Percentiles rank a stretch among this genome's conserved stretches.
These are phyloP conservation scores for Dreissena rostriformis DNA, from an alignment of 1,140 invertebrate species.

Conservation along the genomic window DNA sequence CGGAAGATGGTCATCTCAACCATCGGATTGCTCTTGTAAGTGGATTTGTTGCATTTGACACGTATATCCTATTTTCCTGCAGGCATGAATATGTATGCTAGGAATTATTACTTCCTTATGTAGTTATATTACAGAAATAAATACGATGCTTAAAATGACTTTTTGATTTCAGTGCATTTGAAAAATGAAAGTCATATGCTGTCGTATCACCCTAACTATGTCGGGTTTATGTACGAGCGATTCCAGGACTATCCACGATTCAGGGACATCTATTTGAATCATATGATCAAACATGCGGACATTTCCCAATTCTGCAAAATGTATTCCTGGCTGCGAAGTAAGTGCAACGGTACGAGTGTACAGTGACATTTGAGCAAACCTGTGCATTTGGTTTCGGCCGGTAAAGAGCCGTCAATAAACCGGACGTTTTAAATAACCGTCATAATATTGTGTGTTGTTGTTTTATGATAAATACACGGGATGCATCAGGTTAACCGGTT, in stretches of 20 bases:
- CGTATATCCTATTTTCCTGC: neutral
- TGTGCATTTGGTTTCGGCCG: no score
- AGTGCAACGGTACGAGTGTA: no score
- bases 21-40: constrained; percentile 15
- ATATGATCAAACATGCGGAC: neutral
- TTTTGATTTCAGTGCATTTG: neutral
- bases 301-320: neutral
- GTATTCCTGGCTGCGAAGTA: neutral
- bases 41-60: no score
- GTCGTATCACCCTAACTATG: neutral
- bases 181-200: neutral
- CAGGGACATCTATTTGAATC: neutral
- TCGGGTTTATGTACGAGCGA: neutral
- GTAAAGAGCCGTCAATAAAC: no score
- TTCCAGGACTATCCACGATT: neutral
- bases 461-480: no score
- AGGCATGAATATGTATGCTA: neutral
- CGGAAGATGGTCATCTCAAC: constrained; percentile 1
- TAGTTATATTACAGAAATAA: neutral
- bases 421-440: no score
- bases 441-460: no score
- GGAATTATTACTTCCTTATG: neutral
- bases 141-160: neutral
- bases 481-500: no score
- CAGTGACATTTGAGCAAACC: no score